Evolutionary conservation across 2,888 invertebrate genomes (phyloP), one percentile per base, ranked within the genome.

Genomic region (Heliconius hortense): DNA sequence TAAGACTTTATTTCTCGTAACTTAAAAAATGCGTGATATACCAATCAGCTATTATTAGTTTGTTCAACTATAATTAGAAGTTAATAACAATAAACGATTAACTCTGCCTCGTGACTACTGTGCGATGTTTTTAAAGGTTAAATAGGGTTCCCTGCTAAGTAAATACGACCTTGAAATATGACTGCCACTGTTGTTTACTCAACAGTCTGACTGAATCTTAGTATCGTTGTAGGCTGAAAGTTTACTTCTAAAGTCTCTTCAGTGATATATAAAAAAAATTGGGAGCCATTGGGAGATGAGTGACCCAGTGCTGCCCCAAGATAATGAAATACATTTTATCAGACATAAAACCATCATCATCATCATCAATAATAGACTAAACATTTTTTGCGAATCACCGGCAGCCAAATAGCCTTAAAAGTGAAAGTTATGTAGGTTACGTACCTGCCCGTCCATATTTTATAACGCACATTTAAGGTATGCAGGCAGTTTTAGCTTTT

Each of bases 381-480:
- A 24, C 21, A 70, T 74, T 77, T 77, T 60, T 70, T 72, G 75
- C 73, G 53, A 74, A 75, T 73, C 60, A 62, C 60, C 15, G 48
- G 31, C 67, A 73, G 71, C 71, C 64, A 53, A 69, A 71, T 62
- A 60, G 76, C 70, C 68, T 75, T 73, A 75, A 79, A 79, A 79
- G 78, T 78, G 79, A 79, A 78, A 79, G 78, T 77, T 75, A 73
- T 73, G 76, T 78, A 70, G 76, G 79, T 75, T 73, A 75, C 76
- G 60, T 56, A 69, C 56, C 69, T 69, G 68, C 72, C 28, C 72
- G 73, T 75, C 59, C 74, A 63, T 59, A 64, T 59, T 68, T 59
- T 53, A 56, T 31, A 56, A 35, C 26, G 43, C 43, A 28, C 7
- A 39, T 31, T 67, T 15, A 43, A 56, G 60, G n/a, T 48, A 56